Evolutionary conservation across 2,888 invertebrate species (phyloP).

Genomic region (Callyntrura sp.): DNA sequence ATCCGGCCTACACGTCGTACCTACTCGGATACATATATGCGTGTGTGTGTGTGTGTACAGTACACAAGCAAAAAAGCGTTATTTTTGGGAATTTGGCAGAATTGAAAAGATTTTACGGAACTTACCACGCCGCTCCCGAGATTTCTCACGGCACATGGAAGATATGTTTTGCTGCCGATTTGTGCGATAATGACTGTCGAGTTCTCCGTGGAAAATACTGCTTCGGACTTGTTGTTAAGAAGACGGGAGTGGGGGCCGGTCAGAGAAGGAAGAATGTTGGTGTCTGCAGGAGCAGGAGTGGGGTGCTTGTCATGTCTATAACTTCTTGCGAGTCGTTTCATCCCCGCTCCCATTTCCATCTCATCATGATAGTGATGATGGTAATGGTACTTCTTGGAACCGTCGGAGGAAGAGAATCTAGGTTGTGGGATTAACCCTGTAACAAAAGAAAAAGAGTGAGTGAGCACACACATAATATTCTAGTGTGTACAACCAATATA

Average conservation of each 20-base stretch:
- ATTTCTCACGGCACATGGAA: constrained; percentile 94
- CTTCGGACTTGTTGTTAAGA: constrained; percentile 77
- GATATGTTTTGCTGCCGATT: constrained; percentile 91
- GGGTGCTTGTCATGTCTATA: constrained; percentile 81
- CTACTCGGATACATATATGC: too few relatives aligned
- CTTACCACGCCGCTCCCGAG: constrained; percentile 95
- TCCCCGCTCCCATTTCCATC: constrained; percentile 55
- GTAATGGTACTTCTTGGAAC: constrained; percentile 63
- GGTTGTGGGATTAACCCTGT: constrained; percentile 68
- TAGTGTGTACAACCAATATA: not conserved
- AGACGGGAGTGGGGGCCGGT: constrained; percentile 65
- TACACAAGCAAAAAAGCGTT: not conserved
- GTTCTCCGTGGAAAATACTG: constrained; percentile 91
- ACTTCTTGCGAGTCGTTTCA: constrained; percentile 76
- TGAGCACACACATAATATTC: not conserved
- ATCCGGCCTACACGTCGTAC: not conserved
- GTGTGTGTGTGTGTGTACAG: not conserved
- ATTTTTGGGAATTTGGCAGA: not conserved
- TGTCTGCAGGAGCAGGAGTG: constrained; percentile 72
- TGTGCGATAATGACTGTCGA: constrained; percentile 93
- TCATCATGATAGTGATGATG: constrained; percentile 68
- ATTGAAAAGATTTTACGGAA: constrained; percentile 83
- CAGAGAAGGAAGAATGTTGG: constrained; percentile 54
- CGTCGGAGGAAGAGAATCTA: constrained; percentile 58
- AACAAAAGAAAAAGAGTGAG: constrained; percentile 42